Base-by-base conservation (phyloP, 2,888 invertebrate genomes). In the Gymnocheta viridis region DNA sequence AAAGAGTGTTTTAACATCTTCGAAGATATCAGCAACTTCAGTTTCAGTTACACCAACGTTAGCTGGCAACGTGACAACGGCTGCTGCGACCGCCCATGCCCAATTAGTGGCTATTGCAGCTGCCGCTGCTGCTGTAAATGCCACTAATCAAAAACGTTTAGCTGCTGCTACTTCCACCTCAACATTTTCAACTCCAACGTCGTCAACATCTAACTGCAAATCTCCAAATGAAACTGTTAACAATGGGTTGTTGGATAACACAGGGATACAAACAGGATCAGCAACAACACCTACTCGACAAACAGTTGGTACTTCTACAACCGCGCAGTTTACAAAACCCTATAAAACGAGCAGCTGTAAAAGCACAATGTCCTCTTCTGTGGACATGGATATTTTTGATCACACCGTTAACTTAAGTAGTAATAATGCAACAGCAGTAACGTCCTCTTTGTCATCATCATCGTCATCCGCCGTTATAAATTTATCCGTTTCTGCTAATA, bases 381-480 rank as follows among this genome's bases (percentile, higher is more conserved):
- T 67, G 60, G 86, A 86, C 22, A 86, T 86, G 82, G 87, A 87
- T 62, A 89, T 91, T 6, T 85, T 90, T 81, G 90, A 90, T 86
- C 90, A 90, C 82, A 86, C 85, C 22, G 51, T 85, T 29, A 89
- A 88, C 64, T 77, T 85, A 47, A 60, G 69, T 44, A 78, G 51
- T 14, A 78, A 29, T 51, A 54, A 44, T 10, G 29, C 67, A 72
- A 32, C 80, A 32, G 19, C 47, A 35, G 76, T 78, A 58, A 76
- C 82, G 35, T 54, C 82, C 56, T 83, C 85, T 60, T 80, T 82
- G 27, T 58, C 62, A 77, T 56, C 47, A 22, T 77, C 82, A 4
- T 47, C 76, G 14, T 51, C 58, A 29, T 73, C 79, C 4, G 44
- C 74, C 10, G 58, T 82, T 77, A 74, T 84, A 62, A 82, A 86